Evolutionary conservation across 2,113 vertebrate genomes (phyloP).

Genomic region (Lepus americanus): DNA sequence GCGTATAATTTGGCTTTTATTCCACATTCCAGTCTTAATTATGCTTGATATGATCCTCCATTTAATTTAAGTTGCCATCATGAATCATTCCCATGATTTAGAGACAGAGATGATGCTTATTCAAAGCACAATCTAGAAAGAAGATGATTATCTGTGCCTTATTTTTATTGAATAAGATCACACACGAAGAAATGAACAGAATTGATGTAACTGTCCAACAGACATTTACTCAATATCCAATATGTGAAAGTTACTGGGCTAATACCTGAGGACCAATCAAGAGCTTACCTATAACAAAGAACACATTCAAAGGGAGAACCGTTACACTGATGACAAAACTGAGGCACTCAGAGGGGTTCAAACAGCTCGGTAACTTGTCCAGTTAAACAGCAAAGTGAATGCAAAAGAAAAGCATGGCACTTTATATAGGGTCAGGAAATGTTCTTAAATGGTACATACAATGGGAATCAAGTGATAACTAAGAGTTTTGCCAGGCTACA

Average conservation of each 20-base stretch:
- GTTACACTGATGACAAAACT: background rate
- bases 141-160: conserved; percentile 2
- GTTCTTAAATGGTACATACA: conserved; percentile 21
- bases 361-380: background rate
- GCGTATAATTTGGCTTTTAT: background rate
- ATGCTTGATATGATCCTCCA: background rate
- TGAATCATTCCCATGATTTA: background rate
- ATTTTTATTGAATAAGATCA: too few species aligned
- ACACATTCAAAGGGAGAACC: background rate
- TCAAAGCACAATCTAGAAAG: conserved; percentile 27
- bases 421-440: background rate
- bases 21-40: background rate
- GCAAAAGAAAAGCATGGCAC: background rate
- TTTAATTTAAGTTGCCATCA: background rate
- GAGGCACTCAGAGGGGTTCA: background rate
- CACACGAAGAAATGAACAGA: background rate
- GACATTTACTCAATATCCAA: conserved; percentile 10
- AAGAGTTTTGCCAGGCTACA: background rate
- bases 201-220: conserved; percentile 17
- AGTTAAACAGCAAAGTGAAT: background rate
- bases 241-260: background rate
- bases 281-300: conserved; percentile 4
- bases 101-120: background rate
- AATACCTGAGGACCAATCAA: background rate
- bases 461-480: background rate